These are phyloP conservation scores for Ia io DNA, from an alignment of 2,113 vertebrate genomes.

Conservation along the genomic window DNA sequence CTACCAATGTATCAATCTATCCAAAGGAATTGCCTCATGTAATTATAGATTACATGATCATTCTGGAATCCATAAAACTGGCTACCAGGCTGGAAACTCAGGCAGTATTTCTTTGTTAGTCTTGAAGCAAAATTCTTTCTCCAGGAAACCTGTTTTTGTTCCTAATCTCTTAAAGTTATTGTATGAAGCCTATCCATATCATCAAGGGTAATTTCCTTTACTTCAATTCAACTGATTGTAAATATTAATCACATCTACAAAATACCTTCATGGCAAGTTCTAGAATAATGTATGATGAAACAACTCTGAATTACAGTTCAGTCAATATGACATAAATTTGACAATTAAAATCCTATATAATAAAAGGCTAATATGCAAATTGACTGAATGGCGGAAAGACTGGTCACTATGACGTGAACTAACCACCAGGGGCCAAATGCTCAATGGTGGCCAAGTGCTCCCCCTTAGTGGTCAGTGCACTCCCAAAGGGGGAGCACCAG, in stretches of 20 bases:
- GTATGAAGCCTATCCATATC: background rate
- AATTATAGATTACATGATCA: background rate
- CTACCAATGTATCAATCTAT: background rate
- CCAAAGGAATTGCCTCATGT: background rate
- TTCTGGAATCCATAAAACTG: background rate
- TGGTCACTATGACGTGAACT: too few relatives aligned
- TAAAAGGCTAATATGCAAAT: too few relatives aligned
- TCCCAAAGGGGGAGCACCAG: too few relatives aligned
- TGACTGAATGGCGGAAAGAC: too few relatives aligned
- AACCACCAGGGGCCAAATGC: too few relatives aligned
- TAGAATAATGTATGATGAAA: background rate
- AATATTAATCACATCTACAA: too few relatives aligned
- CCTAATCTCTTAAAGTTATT: background rate
- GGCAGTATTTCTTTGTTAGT: background rate
- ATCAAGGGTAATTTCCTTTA: background rate
- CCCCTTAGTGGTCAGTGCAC: too few relatives aligned
- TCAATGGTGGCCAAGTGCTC: too few relatives aligned
- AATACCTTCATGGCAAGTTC: background rate
- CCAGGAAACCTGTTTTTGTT: background rate
- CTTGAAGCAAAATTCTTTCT: background rate
- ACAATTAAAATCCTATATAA: background rate
- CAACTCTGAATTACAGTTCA: background rate
- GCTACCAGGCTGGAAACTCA: background rate
- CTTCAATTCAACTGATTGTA: background rate
- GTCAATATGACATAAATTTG: background rate